Evolutionary conservation across 1,140 invertebrate species (phyloP).

Genomic region (Propsilocerus akamusi): DNA sequence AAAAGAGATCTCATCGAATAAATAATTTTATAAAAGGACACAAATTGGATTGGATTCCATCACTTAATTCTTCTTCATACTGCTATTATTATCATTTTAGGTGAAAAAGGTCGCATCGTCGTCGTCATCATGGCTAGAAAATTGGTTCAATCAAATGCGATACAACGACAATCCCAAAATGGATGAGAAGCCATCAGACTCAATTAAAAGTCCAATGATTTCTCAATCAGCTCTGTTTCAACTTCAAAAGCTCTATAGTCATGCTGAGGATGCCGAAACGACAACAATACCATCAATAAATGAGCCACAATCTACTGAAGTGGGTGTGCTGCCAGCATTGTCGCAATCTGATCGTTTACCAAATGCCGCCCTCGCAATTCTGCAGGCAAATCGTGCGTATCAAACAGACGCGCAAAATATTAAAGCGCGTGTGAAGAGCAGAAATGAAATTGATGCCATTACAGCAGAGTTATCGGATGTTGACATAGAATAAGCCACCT

Average conservation of each 20-base stretch:
- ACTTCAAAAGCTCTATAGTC: conserved; percentile 18
- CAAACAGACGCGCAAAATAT: background rate
- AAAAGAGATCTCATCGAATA: conserved; percentile 11
- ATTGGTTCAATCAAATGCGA: conserved; percentile 20
- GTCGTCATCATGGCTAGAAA: conserved; percentile 16
- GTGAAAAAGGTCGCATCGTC: no score
- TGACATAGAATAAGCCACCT: background rate
- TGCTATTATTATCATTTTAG: no score
- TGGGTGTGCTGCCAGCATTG: no score
- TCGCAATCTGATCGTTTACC: background rate
- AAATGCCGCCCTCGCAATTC: background rate
- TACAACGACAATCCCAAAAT: background rate
- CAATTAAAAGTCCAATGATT: conserved; percentile 7
- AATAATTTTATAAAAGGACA: conserved; percentile 7
- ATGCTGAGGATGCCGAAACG: background rate
- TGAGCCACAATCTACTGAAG: background rate
- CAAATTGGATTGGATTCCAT: no score
- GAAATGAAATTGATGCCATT: background rate
- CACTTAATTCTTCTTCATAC: no score
- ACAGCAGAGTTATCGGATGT: background rate
- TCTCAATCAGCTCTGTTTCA: conserved; percentile 14
- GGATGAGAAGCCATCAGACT: background rate
- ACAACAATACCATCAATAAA: conserved; percentile 5
- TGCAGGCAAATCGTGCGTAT: background rate
- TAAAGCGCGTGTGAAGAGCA: background rate